phyloP scores from a whole-genome alignment of 2,888 invertebrate genomes.

The Tiliacea citrago region DNA sequence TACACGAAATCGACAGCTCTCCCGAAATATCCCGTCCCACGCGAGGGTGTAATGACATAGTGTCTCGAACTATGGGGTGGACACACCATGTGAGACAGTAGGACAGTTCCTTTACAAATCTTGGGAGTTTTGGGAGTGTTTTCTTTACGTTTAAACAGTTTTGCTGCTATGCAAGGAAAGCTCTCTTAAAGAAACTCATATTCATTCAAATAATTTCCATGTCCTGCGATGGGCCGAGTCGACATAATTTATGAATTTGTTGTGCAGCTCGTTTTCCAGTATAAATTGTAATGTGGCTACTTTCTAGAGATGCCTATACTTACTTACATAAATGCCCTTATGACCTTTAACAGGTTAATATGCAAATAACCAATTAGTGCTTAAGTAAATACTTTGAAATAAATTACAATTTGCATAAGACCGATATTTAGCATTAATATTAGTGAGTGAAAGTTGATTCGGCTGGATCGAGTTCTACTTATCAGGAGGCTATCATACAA shows the following conservation, averaged over 20 bases:
- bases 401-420: conserved; percentile 26
- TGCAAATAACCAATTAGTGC: conserved; percentile 45
- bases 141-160: not conserved
- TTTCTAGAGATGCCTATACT: conserved; percentile 28
- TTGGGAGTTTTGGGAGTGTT: not conserved
- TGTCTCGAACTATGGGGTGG: conserved; percentile 60
- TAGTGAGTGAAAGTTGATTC: conserved; percentile 40
- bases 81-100: conserved; percentile 21
- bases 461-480: not conserved
- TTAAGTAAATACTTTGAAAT: conserved; percentile 25
- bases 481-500: not conserved
- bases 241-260: conserved; percentile 9
- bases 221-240: not conserved
- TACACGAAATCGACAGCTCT: conserved; percentile 69
- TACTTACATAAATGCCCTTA: conserved; percentile 28
- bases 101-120: conserved; percentile 20
- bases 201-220: not conserved
- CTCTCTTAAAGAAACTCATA: not conserved
- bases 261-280: conserved; percentile 8
- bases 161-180: not conserved
- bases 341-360: conserved; percentile 38
- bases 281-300: conserved; percentile 20
- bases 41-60: conserved; percentile 77
- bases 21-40: conserved; percentile 77
- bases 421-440: conserved; percentile 40